These are phyloP conservation scores for Nicator chloris DNA, from an alignment of 2,113 vertebrate species.

Conservation along the genomic window DNA sequence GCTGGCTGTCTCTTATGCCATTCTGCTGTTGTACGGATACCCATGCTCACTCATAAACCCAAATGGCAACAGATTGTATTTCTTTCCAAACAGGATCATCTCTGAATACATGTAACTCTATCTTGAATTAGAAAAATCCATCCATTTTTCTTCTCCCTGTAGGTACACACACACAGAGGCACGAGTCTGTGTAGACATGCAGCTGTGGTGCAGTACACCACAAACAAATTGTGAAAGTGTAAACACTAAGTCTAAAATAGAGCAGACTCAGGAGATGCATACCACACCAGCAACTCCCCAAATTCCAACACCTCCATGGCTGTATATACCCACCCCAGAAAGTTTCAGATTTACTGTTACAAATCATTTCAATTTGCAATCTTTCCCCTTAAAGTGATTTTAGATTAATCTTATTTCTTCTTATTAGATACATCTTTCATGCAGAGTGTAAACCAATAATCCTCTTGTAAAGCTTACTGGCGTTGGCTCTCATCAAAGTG, in stretches of 20 bases:
- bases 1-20: not conserved
- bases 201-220: not conserved
- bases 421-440: constrained; percentile 10
- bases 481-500: not conserved
- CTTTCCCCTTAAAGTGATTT: constrained; percentile 16
- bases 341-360: not conserved
- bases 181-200: not conserved
- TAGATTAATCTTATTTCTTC: constrained; percentile 49
- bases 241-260: not conserved
- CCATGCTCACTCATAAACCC: not conserved
- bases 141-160: not conserved
- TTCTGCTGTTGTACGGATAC: not conserved
- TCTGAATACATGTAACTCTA: not conserved
- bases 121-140: not conserved
- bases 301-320: not conserved
- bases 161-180: not conserved
- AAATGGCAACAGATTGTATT: not conserved
- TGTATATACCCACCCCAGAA: not conserved
- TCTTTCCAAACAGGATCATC: not conserved
- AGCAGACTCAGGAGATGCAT: not conserved
- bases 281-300: not conserved
- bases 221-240: not conserved
- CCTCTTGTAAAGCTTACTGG: not conserved
- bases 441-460: constrained; percentile 29
- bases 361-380: not conserved